Evolutionary conservation across 2,888 invertebrate genomes (phyloP).

Genomic region (Subacronicta megacephala): DNA sequence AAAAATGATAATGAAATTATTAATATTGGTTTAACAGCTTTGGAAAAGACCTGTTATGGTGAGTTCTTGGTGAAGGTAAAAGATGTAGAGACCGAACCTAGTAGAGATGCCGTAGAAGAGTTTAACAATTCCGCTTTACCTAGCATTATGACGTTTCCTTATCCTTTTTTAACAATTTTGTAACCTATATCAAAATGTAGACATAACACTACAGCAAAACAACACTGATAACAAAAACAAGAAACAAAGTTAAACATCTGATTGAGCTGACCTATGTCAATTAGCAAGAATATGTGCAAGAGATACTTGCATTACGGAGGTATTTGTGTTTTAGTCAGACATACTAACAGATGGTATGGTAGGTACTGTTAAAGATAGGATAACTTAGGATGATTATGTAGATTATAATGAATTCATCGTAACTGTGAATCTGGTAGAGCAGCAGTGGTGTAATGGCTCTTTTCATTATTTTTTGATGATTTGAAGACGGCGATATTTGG

Average conservation of each 20-base stretch:
- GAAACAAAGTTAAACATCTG: constrained; percentile 2
- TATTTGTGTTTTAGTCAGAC: too few species aligned
- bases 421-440: too few species aligned
- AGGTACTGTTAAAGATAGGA: too few species aligned
- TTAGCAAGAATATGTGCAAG: background rate
- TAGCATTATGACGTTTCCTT: constrained; percentile 69
- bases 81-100: constrained; percentile 71
- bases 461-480: too few species aligned
- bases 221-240: constrained; percentile 22
- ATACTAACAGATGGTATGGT: too few species aligned
- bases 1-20: constrained; percentile 66
- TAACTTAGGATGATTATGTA: too few species aligned
- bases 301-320: too few species aligned
- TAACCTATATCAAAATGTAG: constrained; percentile 58
- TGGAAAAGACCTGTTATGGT: constrained; percentile 89
- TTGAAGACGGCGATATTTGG: background rate
- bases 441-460: too few species aligned
- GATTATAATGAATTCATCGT: too few species aligned
- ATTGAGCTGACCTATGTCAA: background rate
- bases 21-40: constrained; percentile 86
- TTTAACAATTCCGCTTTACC: constrained; percentile 74
- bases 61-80: constrained; percentile 86
- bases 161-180: constrained; percentile 65
- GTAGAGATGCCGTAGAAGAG: constrained; percentile 79
- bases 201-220: constrained; percentile 68